Conservation (phyloP, 1,140 invertebrate species). For the Pachypsylla venusta region DNA sequence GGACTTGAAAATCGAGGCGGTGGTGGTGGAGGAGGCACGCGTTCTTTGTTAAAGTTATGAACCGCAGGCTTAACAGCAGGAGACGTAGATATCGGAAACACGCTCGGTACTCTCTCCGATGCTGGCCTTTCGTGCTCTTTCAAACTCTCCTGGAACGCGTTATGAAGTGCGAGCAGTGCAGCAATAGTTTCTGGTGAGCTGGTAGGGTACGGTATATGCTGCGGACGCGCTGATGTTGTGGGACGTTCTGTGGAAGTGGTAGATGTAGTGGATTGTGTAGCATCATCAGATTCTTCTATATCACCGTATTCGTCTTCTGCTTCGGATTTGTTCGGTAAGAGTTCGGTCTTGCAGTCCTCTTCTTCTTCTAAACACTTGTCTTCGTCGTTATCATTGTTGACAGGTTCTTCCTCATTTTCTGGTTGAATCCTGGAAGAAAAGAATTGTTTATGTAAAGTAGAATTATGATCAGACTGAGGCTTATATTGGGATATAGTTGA, state of each 20-base stretch:
- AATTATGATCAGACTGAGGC: not conserved
- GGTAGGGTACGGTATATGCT: slow-evolving; percentile 16
- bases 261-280: slow-evolving; percentile 26
- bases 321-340: not conserved
- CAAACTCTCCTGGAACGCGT: slow-evolving; percentile 24
- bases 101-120: not conserved
- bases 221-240: slow-evolving; percentile 19
- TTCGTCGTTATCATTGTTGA: slow-evolving; percentile 30
- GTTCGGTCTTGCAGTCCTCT: slow-evolving; percentile 20
- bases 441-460: slow-evolving; percentile 6
- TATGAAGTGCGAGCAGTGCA: slow-evolving; percentile 25
- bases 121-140: slow-evolving; percentile 17
- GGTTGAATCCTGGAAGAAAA: slow-evolving; percentile 20
- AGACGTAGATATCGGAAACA: not conserved
- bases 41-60: not conserved
- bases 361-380: slow-evolving; percentile 19
- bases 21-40: not conserved
- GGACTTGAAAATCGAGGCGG: not conserved
- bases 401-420: slow-evolving; percentile 19
- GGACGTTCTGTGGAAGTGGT: slow-evolving; percentile 23
- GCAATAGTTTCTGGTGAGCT: slow-evolving; percentile 22
- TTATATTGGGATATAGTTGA: not conserved
- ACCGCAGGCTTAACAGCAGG: not conserved
- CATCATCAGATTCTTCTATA: slow-evolving; percentile 19
- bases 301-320: slow-evolving; percentile 17